A percentile compares a stretch with the other conserved stretches of the same genome.
phyloP scores from a whole-genome alignment of 1,140 invertebrate genomes.

The Whitmania pigra region DNA sequence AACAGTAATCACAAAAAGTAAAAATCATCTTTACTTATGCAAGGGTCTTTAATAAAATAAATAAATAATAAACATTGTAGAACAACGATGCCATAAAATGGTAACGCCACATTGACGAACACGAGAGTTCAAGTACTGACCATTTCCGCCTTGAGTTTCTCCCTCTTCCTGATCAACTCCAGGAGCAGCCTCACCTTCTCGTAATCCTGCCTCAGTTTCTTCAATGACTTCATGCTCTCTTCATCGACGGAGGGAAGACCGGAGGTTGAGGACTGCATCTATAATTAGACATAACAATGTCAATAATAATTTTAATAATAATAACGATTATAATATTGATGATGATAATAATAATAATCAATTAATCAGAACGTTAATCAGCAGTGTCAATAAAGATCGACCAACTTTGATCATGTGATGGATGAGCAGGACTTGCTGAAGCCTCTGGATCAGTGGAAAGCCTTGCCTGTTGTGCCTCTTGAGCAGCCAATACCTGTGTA shows the following conservation, averaged over 20 bases:
- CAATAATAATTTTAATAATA: no score
- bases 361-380: not conserved
- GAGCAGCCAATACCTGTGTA: conserved; percentile 67
- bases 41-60: no score
- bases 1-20: no score
- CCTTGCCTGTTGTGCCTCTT: conserved; percentile 89
- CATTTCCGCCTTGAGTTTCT: conserved; percentile 79
- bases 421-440: conserved; percentile 28
- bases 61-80: no score
- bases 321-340: no score
- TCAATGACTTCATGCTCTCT: conserved; percentile 83
- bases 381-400: not conserved
- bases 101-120: not conserved
- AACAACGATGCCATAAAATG: not conserved
- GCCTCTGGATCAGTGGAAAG: conserved; percentile 68
- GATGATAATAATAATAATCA: not conserved
- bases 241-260: conserved; percentile 45
- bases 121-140: conserved; percentile 44
- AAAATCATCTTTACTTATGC: no score
- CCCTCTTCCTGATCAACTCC: conserved; percentile 82
- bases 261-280: not conserved
- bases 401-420: conserved; percentile 2
- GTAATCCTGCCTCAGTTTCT: conserved; percentile 79
- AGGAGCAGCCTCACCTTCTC: conserved; percentile 80
- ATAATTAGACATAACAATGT: not conserved